Conservation (phyloP, 2,888 invertebrate genomes). For the Nomada goodeniana region DNA sequence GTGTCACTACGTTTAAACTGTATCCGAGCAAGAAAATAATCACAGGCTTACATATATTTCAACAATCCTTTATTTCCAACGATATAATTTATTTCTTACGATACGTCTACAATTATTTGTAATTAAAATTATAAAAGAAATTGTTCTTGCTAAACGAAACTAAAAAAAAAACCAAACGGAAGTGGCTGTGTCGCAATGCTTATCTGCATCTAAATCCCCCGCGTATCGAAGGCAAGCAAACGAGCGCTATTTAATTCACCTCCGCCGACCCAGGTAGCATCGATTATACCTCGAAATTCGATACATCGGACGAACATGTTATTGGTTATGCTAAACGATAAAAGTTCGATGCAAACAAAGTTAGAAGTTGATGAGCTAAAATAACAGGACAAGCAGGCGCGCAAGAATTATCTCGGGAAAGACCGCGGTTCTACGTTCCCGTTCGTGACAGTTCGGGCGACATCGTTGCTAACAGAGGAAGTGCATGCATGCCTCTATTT, state of each 20-base stretch:
- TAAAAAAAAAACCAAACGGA: background rate
- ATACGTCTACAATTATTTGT: background rate
- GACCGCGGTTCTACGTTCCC: constrained; percentile 16
- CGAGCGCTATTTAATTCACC: constrained; percentile 17
- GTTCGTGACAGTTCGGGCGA: constrained; percentile 64
- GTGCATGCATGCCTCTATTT: constrained; percentile 42
- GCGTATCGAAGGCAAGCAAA: background rate
- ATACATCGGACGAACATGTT: background rate
- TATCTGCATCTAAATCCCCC: constrained; percentile 6
- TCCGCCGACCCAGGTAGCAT: background rate
- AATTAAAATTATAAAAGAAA: background rate
- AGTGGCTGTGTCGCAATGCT: constrained; percentile 3
- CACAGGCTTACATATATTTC: background rate
- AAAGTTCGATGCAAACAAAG: constrained; percentile 28
- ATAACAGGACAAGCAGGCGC: constrained; percentile 17
- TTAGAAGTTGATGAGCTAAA: constrained; percentile 14
- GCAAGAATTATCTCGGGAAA: constrained; percentile 40
- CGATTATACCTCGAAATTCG: constrained; percentile 21
- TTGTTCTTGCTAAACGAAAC: background rate
- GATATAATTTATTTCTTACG: background rate
- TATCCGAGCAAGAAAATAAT: background rate
- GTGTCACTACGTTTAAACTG: background rate
- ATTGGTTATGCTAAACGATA: background rate
- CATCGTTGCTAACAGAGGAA: constrained; percentile 56
- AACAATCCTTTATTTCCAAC: background rate